Conservation (phyloP, 2,113 vertebrate genomes). For the Microtus pennsylvanicus region DNA sequence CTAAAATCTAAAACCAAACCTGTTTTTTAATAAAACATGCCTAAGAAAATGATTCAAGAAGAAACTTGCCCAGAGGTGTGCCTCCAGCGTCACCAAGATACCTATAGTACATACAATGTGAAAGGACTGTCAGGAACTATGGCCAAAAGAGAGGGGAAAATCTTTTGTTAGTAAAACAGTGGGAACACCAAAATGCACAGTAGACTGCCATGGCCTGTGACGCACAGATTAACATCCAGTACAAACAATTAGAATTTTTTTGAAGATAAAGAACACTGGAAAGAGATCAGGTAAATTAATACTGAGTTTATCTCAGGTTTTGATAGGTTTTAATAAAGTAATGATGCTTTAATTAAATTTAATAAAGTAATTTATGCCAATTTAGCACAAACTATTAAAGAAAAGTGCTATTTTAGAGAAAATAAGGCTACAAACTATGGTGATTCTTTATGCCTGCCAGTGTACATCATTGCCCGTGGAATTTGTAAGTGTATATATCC, state of each 20-base stretch:
- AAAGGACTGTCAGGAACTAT: not conserved
- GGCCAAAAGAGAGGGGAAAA: not conserved
- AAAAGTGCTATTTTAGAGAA: constrained; percentile 39
- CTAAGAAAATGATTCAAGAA: not conserved
- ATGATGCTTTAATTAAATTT: too few relatives aligned
- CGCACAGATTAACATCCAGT: not conserved
- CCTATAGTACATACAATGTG: not conserved
- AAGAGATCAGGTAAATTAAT: constrained; percentile 39
- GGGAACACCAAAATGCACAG: not conserved
- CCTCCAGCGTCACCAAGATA: not conserved
- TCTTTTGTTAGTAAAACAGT: constrained; percentile 24
- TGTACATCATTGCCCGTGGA: not conserved
- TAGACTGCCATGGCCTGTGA: not conserved
- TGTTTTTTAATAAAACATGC: constrained; percentile 11
- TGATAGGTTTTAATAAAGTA: not conserved
- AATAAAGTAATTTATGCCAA: too few relatives aligned
- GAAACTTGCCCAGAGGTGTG: not conserved
- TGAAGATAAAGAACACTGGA: not conserved
- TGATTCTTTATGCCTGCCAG: constrained; percentile 22
- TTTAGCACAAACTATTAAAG: constrained; percentile 28
- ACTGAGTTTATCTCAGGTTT: not conserved
- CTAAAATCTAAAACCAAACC: too few relatives aligned
- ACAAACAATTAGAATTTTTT: not conserved
- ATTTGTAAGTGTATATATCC: constrained; percentile 3
- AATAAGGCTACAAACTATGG: not conserved